phyloP scores from a whole-genome alignment of 2,113 vertebrate species.

The Syrmaticus mikado region DNA sequence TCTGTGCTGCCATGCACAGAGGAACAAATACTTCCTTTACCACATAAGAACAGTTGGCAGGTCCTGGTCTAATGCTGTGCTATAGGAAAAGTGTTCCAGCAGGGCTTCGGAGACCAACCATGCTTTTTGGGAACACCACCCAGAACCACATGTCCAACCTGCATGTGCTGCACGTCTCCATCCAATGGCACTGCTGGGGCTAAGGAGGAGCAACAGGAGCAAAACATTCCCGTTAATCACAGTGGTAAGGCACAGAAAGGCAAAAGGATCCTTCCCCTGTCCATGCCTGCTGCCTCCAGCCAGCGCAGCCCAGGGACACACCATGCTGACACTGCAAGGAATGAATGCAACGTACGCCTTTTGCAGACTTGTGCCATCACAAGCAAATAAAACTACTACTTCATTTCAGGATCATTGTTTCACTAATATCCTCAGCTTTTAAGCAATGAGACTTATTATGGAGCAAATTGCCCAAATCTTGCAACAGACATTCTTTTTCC shows the following conservation, averaged over 20 bases:
- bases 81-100: neutral
- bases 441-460: neutral
- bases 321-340: neutral
- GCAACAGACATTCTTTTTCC: neutral
- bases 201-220: neutral
- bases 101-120: neutral
- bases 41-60: neutral
- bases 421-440: neutral
- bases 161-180: neutral
- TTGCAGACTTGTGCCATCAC: neutral
- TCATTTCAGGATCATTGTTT: neutral
- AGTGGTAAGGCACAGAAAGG: neutral
- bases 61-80: neutral
- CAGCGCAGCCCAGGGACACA: neutral
- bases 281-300: neutral
- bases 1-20: neutral
- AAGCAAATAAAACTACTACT: neutral
- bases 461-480: neutral
- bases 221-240: neutral
- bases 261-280: neutral
- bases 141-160: neutral
- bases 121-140: neutral
- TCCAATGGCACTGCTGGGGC: neutral
- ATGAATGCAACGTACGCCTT: fast-evolving
- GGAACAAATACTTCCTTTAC: neutral